phyloP scores from a whole-genome alignment of 1,140 invertebrate genomes.

The Bombus superbus region DNA sequence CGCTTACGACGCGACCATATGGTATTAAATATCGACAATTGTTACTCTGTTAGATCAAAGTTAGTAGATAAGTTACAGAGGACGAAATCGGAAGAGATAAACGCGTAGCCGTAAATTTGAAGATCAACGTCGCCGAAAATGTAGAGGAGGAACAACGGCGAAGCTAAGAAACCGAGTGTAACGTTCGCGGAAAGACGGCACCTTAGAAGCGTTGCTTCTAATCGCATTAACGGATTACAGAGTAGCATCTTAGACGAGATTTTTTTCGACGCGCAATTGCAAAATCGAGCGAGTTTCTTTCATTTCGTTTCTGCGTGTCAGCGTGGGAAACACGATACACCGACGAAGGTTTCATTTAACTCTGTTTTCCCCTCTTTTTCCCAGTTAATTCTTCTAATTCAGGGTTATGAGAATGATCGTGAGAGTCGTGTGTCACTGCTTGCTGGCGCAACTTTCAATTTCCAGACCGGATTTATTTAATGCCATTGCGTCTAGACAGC shows the following conservation, averaged over 20 bases:
- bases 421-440: slow-evolving; percentile 54
- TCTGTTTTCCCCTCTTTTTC: slow-evolving; percentile 49
- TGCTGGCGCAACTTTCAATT: slow-evolving; percentile 35
- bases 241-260: neutral
- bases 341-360: slow-evolving; percentile 67
- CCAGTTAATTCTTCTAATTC: slow-evolving; percentile 72
- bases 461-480: slow-evolving; percentile 34
- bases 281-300: slow-evolving; percentile 31
- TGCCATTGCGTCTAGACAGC: neutral
- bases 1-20: neutral
- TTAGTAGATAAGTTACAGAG: too few species aligned
- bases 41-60: too few species aligned
- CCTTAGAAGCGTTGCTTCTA: neutral
- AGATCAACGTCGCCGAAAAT: neutral
- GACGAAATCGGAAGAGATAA: too few species aligned
- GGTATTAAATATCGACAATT: too few species aligned
- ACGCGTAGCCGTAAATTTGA: too few species aligned
- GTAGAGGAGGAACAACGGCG: neutral
- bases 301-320: slow-evolving; percentile 19
- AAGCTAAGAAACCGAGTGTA: too few species aligned
- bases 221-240: neutral
- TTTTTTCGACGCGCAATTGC: neutral
- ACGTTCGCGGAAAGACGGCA: neutral
- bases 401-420: slow-evolving; percentile 70
- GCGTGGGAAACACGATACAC: slow-evolving; percentile 59